Evolutionary conservation across 2,888 invertebrate species (phyloP).

Genomic region (Lamproptera curius): DNA sequence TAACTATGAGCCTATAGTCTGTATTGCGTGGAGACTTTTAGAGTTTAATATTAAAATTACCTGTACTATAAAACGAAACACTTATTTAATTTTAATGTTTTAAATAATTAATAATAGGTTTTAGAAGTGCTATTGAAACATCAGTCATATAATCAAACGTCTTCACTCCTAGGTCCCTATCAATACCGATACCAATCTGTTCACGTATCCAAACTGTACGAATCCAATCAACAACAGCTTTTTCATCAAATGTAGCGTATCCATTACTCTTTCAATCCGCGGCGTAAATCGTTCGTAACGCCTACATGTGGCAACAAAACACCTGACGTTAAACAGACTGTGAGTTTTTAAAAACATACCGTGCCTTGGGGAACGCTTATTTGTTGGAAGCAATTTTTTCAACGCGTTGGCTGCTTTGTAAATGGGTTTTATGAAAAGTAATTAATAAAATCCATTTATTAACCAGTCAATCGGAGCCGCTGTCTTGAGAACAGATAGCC

Average conservation of each 20-base stretch:
- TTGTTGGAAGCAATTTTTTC: background rate
- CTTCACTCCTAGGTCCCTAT: no score
- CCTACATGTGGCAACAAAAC: conserved; percentile 9
- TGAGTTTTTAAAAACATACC: conserved; percentile 5
- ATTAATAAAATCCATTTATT: no score
- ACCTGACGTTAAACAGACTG: conserved; percentile 12
- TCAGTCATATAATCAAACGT: background rate
- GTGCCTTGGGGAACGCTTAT: background rate
- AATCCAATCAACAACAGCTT: no score
- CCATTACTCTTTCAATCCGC: background rate
- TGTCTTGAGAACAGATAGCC: no score
- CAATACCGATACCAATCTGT: no score
- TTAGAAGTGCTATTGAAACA: no score
- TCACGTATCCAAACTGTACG: no score
- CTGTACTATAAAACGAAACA: background rate
- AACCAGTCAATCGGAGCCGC: no score
- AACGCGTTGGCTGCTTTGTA: conserved; percentile 1
- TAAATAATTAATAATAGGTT: background rate
- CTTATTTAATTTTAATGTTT: background rate
- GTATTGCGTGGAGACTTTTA: no score
- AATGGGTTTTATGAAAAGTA: conserved; percentile 12
- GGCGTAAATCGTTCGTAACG: background rate
- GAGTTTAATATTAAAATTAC: no score
- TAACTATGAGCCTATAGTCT: no score
- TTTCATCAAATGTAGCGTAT: background rate